Percentiles rank a stretch among this genome's conserved stretches.
Conservation (phyloP, 2,797 vertebrate species). For the Poecilia gillii region DNA sequence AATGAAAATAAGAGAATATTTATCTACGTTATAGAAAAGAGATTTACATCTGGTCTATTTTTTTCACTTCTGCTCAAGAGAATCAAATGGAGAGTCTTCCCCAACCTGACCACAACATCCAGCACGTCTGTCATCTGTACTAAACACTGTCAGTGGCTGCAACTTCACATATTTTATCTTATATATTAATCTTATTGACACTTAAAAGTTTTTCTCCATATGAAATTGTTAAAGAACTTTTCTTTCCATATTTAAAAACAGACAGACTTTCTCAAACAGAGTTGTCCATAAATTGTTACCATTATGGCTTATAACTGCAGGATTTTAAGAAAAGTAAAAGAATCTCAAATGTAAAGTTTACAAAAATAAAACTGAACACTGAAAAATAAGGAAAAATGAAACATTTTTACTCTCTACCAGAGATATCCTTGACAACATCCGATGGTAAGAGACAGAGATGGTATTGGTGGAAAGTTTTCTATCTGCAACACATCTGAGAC, state of each 20-base stretch:
- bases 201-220: no score
- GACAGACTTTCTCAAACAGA: no score
- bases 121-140: neutral
- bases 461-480: neutral
- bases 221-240: no score
- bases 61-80: neutral
- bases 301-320: neutral
- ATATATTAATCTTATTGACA: no score
- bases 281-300: neutral
- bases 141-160: neutral
- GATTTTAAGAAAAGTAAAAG: neutral
- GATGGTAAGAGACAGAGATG: neutral
- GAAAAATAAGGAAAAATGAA: no score
- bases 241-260: no score
- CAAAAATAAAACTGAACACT: neutral
- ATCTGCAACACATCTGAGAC: no score
- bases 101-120: neutral
- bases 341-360: neutral
- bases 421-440: neutral
- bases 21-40: neutral
- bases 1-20: neutral
- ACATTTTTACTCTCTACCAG: no score
- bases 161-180: neutral
- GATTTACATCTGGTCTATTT: neutral
- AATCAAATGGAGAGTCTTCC: neutral